Conservation (phyloP, 2,113 vertebrate species). For the Piprites chloris region DNA sequence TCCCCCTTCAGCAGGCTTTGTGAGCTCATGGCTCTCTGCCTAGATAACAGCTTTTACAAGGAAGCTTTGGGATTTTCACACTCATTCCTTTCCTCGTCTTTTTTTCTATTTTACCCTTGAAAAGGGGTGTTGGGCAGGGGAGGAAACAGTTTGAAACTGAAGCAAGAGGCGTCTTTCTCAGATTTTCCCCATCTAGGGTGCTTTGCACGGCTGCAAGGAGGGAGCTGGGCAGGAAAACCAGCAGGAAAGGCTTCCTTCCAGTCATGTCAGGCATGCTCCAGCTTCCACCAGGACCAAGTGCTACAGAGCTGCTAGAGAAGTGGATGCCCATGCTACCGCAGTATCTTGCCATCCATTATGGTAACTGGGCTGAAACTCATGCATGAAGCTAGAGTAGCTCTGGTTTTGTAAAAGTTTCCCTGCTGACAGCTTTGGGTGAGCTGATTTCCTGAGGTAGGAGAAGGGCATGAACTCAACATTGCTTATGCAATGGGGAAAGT, state of each 20-base stretch:
- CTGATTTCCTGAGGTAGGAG: background rate
- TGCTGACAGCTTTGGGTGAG: background rate
- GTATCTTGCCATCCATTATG: background rate
- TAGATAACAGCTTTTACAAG: background rate
- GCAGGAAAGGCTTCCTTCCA: background rate
- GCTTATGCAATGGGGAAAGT: background rate
- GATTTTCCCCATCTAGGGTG: background rate
- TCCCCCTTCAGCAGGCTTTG: background rate
- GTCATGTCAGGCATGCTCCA: rapidly evolving
- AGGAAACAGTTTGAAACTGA: background rate
- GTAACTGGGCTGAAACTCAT: rapidly evolving
- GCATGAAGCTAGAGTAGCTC: background rate
- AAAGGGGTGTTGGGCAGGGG: background rate
- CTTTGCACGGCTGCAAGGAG: background rate
- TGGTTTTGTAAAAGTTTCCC: background rate
- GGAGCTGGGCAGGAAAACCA: background rate
- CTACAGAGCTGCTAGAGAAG: background rate
- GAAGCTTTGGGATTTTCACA: slow-evolving; percentile 4
- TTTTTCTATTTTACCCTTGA: background rate
- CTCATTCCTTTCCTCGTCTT: background rate
- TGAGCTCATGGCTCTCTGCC: background rate
- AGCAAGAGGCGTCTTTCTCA: background rate
- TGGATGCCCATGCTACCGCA: rapidly evolving
- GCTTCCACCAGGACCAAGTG: background rate
- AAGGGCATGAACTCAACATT: background rate